These are phyloP conservation scores for Haliclystus octoradiatus DNA, from an alignment of 30 jellyfish, hydroid and myxozoan genomes.

Conservation along the genomic window DNA sequence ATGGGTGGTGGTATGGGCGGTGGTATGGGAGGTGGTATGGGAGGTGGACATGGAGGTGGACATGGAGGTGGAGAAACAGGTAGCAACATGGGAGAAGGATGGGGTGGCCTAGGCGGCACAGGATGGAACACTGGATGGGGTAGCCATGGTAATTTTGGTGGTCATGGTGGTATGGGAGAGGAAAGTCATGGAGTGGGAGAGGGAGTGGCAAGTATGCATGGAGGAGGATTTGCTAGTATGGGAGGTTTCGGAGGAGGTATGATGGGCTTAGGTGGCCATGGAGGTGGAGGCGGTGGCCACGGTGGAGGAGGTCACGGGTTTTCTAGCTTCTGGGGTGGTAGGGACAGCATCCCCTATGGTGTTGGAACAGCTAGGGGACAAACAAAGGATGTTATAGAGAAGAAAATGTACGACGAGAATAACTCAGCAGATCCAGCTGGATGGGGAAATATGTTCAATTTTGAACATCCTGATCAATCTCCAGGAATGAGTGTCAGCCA, in stretches of 20 bases:
- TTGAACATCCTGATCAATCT: slow-evolving; percentile 19
- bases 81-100: slow-evolving; percentile 29
- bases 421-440: slow-evolving; percentile 65
- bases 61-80: slow-evolving; percentile 27
- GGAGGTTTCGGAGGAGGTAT: slow-evolving; percentile 27
- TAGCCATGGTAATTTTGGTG: slow-evolving; percentile 28
- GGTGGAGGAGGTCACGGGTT: slow-evolving; percentile 11
- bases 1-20: slow-evolving; percentile 21
- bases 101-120: slow-evolving; percentile 8
- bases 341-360: background rate
- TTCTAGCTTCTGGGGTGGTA: slow-evolving; percentile 8
- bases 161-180: slow-evolving; percentile 58
- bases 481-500: background rate
- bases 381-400: background rate
- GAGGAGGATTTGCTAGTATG: slow-evolving; percentile 19
- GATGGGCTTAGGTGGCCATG: background rate
- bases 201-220: slow-evolving; percentile 24
- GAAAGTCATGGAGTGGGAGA: slow-evolving; percentile 46
- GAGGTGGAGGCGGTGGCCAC: slow-evolving; percentile 14
- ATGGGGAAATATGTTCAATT: slow-evolving; percentile 39
- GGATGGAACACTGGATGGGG: slow-evolving; percentile 10
- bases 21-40: slow-evolving; percentile 25
- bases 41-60: slow-evolving; percentile 26
- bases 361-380: background rate
- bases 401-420: slow-evolving; percentile 5